Evolutionary conservation across 2,797 vertebrate species (phyloP).

Genomic region (Apogon hyalosoma): DNA sequence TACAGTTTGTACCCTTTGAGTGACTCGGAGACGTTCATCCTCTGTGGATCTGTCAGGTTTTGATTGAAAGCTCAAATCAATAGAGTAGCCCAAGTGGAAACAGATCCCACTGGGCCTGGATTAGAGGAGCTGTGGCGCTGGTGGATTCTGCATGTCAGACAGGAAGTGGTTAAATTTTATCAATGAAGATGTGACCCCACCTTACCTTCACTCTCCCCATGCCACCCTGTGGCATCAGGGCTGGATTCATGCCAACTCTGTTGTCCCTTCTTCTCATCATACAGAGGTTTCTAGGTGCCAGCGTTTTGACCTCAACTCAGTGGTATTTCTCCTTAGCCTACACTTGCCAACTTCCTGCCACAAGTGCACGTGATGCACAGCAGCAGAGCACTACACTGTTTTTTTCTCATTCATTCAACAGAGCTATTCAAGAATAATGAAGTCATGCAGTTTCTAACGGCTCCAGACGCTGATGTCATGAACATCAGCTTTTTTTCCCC

Average conservation of each 20-base stretch:
- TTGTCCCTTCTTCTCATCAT: constrained; percentile 51
- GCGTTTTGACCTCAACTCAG: constrained; percentile 63
- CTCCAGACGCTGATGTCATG: constrained; percentile 80
- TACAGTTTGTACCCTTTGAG: constrained; percentile 7
- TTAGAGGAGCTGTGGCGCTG: constrained; percentile 16
- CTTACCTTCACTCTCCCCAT: neutral
- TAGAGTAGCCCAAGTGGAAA: constrained; percentile 41
- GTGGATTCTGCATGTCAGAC: constrained; percentile 51
- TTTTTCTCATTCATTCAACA: constrained; percentile 73
- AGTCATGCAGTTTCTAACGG: constrained; percentile 78
- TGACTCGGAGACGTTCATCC: constrained; percentile 25
- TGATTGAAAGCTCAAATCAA: constrained; percentile 30
- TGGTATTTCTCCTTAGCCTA: constrained; percentile 66
- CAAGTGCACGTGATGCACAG: constrained; percentile 68
- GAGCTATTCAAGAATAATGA: constrained; percentile 79
- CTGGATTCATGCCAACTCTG: constrained; percentile 57
- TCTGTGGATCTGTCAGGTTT: constrained; percentile 36
- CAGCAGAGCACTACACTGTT: constrained; percentile 56
- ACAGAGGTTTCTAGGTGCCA: constrained; percentile 57
- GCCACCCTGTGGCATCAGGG: constrained; percentile 47
- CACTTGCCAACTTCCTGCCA: constrained; percentile 79
- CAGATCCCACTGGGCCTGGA: constrained; percentile 33
- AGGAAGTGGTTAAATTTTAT: constrained; percentile 62
- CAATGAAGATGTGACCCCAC: constrained; percentile 45
- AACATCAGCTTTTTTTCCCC: constrained; percentile 60